A percentile compares a stretch with the other conserved stretches of the same genome.
These are phyloP conservation scores for Diuraphis noxia DNA, from an alignment of 1,140 invertebrate species.

Conservation along the genomic window DNA sequence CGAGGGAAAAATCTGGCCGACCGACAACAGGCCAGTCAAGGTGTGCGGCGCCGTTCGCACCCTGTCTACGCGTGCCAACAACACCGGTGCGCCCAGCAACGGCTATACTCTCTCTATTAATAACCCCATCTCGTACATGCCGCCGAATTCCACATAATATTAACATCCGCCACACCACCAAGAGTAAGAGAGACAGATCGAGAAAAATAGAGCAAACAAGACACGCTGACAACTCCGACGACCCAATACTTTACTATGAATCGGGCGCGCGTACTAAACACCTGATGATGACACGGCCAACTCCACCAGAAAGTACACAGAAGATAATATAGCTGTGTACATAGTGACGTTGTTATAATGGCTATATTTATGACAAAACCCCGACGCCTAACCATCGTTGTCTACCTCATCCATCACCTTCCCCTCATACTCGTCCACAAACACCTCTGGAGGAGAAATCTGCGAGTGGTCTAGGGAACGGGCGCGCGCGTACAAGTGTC, in stretches of 20 bases:
- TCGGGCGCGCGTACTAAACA: background rate
- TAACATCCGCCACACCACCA: background rate
- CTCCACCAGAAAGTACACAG: background rate
- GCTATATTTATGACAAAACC: conserved; percentile 5
- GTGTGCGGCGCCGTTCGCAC: conserved; percentile 19
- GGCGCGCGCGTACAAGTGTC: background rate
- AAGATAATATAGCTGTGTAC: background rate
- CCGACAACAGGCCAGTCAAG: conserved; percentile 19
- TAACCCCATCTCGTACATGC: background rate
- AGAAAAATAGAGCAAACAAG: background rate
- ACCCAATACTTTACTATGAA: background rate
- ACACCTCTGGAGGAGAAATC: background rate
- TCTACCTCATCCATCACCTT: background rate
- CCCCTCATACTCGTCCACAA: background rate
- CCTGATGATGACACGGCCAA: conserved; percentile 6
- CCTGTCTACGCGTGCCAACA: conserved; percentile 20
- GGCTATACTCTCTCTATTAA: background rate
- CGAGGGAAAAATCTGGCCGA: conserved; percentile 13
- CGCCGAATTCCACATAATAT: conserved; percentile 21
- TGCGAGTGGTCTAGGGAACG: background rate
- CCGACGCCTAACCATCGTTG: background rate
- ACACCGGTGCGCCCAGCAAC: background rate
- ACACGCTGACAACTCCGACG: background rate
- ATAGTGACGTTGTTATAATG: background rate
- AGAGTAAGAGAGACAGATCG: background rate